Evolutionary conservation across 2,888 invertebrate genomes (phyloP).

Genomic region (Crepidodera aurea): DNA sequence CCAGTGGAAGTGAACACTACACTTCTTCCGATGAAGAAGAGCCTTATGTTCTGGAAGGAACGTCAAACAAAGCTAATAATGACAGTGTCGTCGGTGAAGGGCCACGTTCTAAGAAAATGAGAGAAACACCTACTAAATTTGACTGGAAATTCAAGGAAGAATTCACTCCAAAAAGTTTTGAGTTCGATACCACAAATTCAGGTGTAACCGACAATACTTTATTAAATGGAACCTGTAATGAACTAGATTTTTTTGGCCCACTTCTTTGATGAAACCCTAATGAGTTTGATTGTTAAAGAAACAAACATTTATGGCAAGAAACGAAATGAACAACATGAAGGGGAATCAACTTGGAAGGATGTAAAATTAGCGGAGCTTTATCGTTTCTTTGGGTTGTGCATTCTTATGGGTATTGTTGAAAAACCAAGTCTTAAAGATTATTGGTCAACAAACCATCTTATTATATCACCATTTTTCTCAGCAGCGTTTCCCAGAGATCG

Average conservation of each 20-base stretch:
- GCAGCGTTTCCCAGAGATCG: neutral
- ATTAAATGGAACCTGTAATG: too few species aligned
- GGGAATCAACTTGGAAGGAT: neutral
- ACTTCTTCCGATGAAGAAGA: neutral
- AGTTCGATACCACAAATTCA: too few species aligned
- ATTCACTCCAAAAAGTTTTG: too few species aligned
- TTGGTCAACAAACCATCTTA: conserved; percentile 6
- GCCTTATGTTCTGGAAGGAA: too few species aligned
- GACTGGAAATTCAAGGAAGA: too few species aligned
- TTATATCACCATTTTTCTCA: conserved; percentile 1
- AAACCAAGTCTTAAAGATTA: conserved; percentile 4
- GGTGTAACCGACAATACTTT: too few species aligned
- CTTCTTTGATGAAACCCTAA: neutral
- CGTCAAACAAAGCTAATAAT: too few species aligned
- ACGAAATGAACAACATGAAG: conserved; percentile 1
- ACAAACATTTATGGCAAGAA: conserved; percentile 2
- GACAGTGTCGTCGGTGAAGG: too few species aligned
- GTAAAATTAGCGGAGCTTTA: neutral
- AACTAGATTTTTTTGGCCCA: too few species aligned
- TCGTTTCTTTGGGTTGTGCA: neutral
- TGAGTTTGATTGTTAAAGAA: neutral
- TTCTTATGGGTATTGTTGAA: conserved; percentile 1
- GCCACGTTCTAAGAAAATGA: too few species aligned
- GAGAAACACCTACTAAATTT: too few species aligned
- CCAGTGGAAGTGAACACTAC: neutral